Conservation (phyloP, 2,113 vertebrate species). For the Pterocles orientalis region DNA sequence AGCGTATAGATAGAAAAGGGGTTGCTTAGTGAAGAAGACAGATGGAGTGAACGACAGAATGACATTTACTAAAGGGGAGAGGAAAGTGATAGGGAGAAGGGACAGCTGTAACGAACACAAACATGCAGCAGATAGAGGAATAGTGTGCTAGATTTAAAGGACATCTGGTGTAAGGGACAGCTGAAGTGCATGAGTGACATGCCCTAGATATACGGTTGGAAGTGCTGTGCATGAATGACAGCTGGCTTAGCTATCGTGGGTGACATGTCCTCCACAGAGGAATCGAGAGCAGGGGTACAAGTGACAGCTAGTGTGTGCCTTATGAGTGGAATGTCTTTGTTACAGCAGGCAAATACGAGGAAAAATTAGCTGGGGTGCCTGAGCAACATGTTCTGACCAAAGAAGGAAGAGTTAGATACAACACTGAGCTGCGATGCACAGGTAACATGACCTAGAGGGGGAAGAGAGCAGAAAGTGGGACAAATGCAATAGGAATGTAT, state of each 20-base stretch:
- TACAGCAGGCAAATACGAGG: slow-evolving; percentile 31
- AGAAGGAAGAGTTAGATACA: slow-evolving; percentile 21
- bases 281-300: slow-evolving; percentile 55
- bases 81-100: slow-evolving; percentile 53
- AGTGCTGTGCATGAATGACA: slow-evolving; percentile 63
- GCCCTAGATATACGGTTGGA: slow-evolving; percentile 56
- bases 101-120: slow-evolving; percentile 66
- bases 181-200: slow-evolving; percentile 69
- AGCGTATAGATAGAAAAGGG: background rate
- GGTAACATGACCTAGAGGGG: background rate
- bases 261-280: slow-evolving; percentile 65
- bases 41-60: slow-evolving; percentile 30
- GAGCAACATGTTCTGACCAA: slow-evolving; percentile 30
- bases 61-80: slow-evolving; percentile 54
- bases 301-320: slow-evolving; percentile 59
- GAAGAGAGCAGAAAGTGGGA: background rate
- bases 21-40: slow-evolving; percentile 36
- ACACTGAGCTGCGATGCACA: background rate
- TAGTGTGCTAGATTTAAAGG: slow-evolving; percentile 62
- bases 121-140: slow-evolving; percentile 33
- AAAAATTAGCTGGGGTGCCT: slow-evolving; percentile 32
- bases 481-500: background rate
- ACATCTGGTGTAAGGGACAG: slow-evolving; percentile 66
- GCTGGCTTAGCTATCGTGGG: slow-evolving; percentile 62
- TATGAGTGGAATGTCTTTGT: slow-evolving; percentile 55